phyloP scores from a whole-genome alignment of 2,797 vertebrate genomes.

The Salmo trutta region DNA sequence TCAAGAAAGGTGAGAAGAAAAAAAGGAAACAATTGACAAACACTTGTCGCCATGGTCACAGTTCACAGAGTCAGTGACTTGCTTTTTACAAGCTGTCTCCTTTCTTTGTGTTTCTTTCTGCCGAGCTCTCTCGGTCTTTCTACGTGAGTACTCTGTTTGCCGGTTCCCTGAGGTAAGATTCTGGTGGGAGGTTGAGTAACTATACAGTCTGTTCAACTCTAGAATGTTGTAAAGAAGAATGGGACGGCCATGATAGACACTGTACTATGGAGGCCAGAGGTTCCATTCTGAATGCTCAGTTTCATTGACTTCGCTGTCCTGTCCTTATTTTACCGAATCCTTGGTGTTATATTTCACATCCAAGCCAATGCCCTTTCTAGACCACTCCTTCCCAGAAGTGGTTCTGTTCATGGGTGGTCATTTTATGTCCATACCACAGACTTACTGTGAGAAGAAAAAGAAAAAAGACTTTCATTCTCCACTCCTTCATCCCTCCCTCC shows the following conservation, averaged over 20 bases:
- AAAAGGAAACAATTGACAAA: conserved; percentile 1
- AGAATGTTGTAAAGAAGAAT: background rate
- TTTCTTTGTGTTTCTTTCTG: background rate
- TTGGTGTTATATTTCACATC: background rate
- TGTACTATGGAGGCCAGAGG: background rate
- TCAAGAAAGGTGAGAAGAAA: conserved; percentile 92
- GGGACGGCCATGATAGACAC: background rate
- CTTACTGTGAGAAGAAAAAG: background rate
- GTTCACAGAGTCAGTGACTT: background rate
- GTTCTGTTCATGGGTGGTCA: background rate
- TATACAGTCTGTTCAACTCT: background rate
- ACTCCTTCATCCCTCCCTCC: conserved; percentile 2
- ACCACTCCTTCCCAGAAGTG: background rate
- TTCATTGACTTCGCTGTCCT: conserved; percentile 6
- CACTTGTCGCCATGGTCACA: background rate
- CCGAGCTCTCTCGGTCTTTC: background rate
- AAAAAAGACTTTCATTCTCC: background rate
- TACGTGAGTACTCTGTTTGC: background rate
- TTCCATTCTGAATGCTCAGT: background rate
- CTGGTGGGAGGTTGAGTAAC: too few species aligned
- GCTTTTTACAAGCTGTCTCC: conserved; percentile 1
- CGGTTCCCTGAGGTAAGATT: conserved; percentile 9
- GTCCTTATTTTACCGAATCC: conserved; percentile 1
- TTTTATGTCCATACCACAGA: background rate
- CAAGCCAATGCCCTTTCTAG: background rate